Evolutionary conservation across 2,888 invertebrate genomes (phyloP).

Genomic region (Apamea crenata): DNA sequence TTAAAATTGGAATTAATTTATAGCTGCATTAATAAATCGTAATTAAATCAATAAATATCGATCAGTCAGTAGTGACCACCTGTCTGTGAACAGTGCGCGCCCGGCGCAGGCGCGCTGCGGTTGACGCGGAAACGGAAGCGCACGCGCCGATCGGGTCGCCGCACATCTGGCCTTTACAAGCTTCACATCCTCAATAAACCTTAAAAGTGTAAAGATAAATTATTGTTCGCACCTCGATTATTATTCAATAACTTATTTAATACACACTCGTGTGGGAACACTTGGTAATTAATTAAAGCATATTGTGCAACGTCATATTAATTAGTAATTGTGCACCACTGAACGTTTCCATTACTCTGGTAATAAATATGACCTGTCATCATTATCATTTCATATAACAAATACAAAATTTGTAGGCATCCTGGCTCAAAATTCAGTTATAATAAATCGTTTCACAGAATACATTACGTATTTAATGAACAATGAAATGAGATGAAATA

Average conservation of each 20-base stretch:
- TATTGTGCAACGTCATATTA: slow-evolving; percentile 54
- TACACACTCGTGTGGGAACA: slow-evolving; percentile 5
- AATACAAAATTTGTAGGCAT: slow-evolving; percentile 5
- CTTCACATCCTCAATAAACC: slow-evolving; percentile 85
- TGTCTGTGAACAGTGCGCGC: slow-evolving; percentile 61
- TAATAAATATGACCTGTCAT: slow-evolving; percentile 59
- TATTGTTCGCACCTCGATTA: slow-evolving; percentile 62
- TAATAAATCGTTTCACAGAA: slow-evolving; percentile 4
- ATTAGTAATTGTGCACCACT: slow-evolving; percentile 69
- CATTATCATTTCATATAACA: slow-evolving; percentile 43
- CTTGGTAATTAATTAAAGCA: slow-evolving; percentile 49
- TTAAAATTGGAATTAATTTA: slow-evolving; percentile 51
- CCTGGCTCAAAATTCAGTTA: neutral
- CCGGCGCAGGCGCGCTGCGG: slow-evolving; percentile 37
- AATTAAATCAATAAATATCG: slow-evolving; percentile 63
- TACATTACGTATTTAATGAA: neutral
- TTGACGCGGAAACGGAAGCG: slow-evolving; percentile 84
- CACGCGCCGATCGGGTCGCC: slow-evolving; percentile 72
- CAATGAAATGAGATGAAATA: neutral
- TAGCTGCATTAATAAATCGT: slow-evolving; percentile 51
- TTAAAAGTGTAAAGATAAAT: slow-evolving; percentile 81
- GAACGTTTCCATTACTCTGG: slow-evolving; percentile 39
- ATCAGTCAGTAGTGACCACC: slow-evolving; percentile 74
- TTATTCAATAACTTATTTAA: slow-evolving; percentile 39
- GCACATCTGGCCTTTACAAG: slow-evolving; percentile 84